Percentiles rank a stretch among this genome's conserved stretches.
Evolutionary conservation across 2,797 vertebrate species (phyloP).

Genomic region (Euphonia xanthogaster): DNA sequence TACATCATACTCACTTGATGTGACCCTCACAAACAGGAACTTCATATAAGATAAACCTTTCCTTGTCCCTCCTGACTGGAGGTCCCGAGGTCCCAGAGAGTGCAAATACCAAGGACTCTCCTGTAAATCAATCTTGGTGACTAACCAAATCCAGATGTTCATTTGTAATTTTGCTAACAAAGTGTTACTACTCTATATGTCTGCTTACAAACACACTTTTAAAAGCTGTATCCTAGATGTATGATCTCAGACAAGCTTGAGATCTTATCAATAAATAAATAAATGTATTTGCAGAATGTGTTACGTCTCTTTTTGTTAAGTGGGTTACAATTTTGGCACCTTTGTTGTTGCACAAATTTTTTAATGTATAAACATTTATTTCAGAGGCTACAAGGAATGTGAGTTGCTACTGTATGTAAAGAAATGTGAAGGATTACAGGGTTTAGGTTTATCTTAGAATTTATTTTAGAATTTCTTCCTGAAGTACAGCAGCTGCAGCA

Average conservation of each 20-base stretch:
- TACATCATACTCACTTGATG: background rate
- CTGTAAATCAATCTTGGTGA: background rate
- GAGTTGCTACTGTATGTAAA: background rate
- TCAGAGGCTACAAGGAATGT: background rate
- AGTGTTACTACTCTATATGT: background rate
- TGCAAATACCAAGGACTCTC: background rate
- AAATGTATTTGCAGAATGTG: constrained; percentile 8
- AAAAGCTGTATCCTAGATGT: background rate
- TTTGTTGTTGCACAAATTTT: background rate
- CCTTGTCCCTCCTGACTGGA: background rate
- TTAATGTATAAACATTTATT: background rate
- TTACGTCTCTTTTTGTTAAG: background rate
- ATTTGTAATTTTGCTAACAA: background rate
- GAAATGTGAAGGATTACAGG: background rate
- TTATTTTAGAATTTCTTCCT: background rate
- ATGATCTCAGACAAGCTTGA: background rate
- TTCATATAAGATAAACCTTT: background rate
- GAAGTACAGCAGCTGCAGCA: background rate
- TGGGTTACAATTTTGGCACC: background rate
- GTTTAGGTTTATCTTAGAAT: background rate
- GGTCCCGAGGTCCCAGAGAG: background rate
- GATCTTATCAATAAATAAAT: constrained; percentile 24
- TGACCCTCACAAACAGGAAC: background rate
- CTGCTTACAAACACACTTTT: background rate
- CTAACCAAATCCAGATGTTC: background rate